These are phyloP conservation scores for Anagrus nilaparvatae DNA, from an alignment of 1,140 invertebrate species.

Conservation along the genomic window DNA sequence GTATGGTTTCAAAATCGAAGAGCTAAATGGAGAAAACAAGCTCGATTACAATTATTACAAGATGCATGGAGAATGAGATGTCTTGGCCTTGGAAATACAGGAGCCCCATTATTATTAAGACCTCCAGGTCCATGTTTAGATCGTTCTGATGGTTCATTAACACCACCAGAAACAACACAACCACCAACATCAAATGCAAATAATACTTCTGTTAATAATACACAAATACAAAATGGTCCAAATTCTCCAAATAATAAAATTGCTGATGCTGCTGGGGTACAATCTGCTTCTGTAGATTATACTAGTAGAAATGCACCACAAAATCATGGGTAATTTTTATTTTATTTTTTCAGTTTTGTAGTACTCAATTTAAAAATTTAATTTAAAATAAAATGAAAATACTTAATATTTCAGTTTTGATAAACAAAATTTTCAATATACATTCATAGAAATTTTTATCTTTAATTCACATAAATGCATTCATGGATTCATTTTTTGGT, in stretches of 20 bases:
- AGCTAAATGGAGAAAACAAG: conserved; percentile 81
- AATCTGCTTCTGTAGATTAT: conserved; percentile 33
- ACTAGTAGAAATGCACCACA: conserved; percentile 30
- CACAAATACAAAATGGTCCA: conserved; percentile 22
- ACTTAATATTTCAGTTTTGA: too few relatives aligned
- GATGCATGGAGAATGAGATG: conserved; percentile 85
- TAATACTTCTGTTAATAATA: conserved; percentile 16
- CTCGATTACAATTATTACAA: conserved; percentile 71
- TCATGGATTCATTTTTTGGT: too few relatives aligned
- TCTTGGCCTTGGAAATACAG: conserved; percentile 53
- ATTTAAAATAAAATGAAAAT: too few relatives aligned
- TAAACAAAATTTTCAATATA: too few relatives aligned
- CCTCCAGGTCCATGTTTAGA: conserved; percentile 32
- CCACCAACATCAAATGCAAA: conserved; percentile 15
- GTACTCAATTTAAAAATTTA: too few relatives aligned
- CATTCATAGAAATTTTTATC: too few relatives aligned
- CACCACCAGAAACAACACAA: conserved; percentile 22
- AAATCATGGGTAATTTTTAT: conserved; percentile 31
- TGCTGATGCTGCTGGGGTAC: background rate
- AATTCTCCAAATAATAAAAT: conserved; percentile 9
- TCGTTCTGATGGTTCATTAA: conserved; percentile 22
- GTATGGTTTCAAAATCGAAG: conserved; percentile 88
- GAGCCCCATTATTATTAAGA: conserved; percentile 39
- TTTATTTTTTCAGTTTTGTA: too few relatives aligned
- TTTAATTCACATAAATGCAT: too few relatives aligned